Evolutionary conservation across 2,797 vertebrate genomes (phyloP).

Genomic region (Falco columbarius): DNA sequence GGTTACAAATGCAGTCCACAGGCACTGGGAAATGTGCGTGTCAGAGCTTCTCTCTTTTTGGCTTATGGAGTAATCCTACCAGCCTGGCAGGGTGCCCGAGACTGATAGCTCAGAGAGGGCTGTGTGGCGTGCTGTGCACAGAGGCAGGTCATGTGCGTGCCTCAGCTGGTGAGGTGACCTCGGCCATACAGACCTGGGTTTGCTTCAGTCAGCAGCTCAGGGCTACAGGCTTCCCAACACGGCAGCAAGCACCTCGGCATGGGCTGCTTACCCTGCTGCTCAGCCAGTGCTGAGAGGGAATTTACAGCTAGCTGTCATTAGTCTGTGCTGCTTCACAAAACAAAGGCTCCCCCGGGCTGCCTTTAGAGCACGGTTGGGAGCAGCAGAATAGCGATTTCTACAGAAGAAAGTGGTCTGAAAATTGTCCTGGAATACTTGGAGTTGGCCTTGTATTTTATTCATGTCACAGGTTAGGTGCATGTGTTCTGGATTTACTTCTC

Average conservation of each 20-base stretch:
- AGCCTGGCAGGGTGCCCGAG: neutral
- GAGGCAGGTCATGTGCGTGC: rapidly evolving
- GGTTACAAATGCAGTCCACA: neutral
- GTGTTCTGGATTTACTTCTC: neutral
- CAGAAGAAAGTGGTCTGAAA: neutral
- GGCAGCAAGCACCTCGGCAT: rapidly evolving
- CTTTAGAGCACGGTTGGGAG: neutral
- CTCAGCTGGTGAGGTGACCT: neutral
- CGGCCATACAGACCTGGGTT: rapidly evolving
- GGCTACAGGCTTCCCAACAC: neutral
- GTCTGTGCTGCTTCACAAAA: neutral
- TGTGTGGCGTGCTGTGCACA: rapidly evolving
- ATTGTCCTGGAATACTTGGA: neutral
- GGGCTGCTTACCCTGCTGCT: neutral
- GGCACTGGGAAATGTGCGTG: neutral
- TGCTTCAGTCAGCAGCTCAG: neutral
- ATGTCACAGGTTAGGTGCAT: neutral
- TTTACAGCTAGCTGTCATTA: neutral
- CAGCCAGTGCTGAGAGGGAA: rapidly evolving
- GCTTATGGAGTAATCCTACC: rapidly evolving
- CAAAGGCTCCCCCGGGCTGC: neutral
- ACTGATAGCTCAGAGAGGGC: neutral
- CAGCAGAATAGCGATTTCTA: neutral
- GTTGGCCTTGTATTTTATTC: neutral
- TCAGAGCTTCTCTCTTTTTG: neutral